phyloP scores from a whole-genome alignment of 2,888 invertebrate species.

The Lasioglossum figueresi region DNA sequence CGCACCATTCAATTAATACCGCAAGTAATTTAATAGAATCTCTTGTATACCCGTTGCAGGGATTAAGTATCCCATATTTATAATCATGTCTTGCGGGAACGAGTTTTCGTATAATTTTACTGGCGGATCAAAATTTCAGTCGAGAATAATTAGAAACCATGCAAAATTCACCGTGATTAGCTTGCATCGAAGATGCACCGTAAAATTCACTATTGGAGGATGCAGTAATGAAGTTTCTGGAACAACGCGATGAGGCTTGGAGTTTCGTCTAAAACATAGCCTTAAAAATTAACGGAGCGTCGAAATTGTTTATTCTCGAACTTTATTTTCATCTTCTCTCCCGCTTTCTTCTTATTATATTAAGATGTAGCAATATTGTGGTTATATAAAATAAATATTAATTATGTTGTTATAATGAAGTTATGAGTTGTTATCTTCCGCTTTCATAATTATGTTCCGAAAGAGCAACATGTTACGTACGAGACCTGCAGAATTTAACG shows the following conservation, averaged over 20 bases:
- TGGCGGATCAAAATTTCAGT: background rate
- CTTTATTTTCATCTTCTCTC: background rate
- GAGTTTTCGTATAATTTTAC: slow-evolving; percentile 13
- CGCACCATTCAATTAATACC: background rate
- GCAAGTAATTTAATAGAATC: background rate
- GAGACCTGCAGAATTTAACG: background rate
- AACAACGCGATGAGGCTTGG: background rate
- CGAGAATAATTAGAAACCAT: slow-evolving; percentile 20
- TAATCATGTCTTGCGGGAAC: background rate
- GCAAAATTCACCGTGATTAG: slow-evolving; percentile 24
- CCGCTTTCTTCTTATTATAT: no score
- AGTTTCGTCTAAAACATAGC: slow-evolving; percentile 18
- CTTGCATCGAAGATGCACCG: background rate
- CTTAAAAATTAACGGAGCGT: slow-evolving; percentile 38
- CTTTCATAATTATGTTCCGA: background rate
- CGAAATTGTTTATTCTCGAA: slow-evolving; percentile 31
- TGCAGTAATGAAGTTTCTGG: slow-evolving; percentile 29
- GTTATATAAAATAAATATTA: background rate
- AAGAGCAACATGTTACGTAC: background rate
- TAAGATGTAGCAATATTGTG: background rate
- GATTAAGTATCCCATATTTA: background rate
- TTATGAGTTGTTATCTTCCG: background rate
- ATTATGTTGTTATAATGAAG: background rate
- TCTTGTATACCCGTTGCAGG: background rate
- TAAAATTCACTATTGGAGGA: slow-evolving; percentile 51